These are phyloP conservation scores for Ectobius pallidus DNA, from an alignment of 2,888 invertebrate species.

Conservation along the genomic window DNA sequence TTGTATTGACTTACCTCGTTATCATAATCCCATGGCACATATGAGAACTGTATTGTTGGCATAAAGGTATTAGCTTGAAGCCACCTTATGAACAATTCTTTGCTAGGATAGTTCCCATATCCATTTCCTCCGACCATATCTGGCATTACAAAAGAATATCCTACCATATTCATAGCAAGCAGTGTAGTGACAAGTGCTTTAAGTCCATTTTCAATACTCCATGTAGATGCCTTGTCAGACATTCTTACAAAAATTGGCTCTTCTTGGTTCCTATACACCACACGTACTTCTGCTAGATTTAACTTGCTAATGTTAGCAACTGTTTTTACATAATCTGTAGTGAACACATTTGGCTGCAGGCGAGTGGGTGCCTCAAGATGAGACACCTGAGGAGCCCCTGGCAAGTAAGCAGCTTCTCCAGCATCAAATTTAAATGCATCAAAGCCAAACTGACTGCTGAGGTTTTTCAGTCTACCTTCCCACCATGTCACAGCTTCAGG, in stretches of 20 bases:
- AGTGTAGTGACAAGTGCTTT: constrained; percentile 74
- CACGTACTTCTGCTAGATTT: constrained; percentile 70
- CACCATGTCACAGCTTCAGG: constrained; percentile 63
- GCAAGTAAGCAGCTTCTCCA: constrained; percentile 74
- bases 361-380: constrained; percentile 62
- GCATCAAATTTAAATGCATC: constrained; percentile 84
- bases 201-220: constrained; percentile 63
- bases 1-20: constrained; percentile 57
- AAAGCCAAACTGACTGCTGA: constrained; percentile 68
- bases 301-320: constrained; percentile 62
- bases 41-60: constrained; percentile 80
- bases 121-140: constrained; percentile 80
- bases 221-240: constrained; percentile 75
- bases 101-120: constrained; percentile 62
- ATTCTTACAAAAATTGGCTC: constrained; percentile 75
- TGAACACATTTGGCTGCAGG: constrained; percentile 63
- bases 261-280: constrained; percentile 73
- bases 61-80: constrained; percentile 77
- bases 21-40: constrained; percentile 80
- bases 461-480: constrained; percentile 51
- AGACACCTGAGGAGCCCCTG: constrained; percentile 59
- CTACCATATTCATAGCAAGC: constrained; percentile 66
- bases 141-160: constrained; percentile 77
- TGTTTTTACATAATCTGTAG: constrained; percentile 62
- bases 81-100: constrained; percentile 78